Conservation (phyloP, 2,113 vertebrate species). For the Prinia subflava region DNA sequence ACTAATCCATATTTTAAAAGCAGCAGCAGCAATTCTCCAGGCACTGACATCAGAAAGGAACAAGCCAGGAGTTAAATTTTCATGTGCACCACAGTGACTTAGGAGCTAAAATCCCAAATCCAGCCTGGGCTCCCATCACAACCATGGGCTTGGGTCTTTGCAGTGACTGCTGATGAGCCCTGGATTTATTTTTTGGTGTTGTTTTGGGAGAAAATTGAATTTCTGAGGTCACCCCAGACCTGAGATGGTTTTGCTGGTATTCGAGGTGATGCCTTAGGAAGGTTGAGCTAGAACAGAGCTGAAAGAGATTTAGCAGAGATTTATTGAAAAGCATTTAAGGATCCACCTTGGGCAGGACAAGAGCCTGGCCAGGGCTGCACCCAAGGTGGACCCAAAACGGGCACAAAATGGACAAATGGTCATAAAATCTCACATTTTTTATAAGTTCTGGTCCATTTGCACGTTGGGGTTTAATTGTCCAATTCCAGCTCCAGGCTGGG, state of each 20-base stretch:
- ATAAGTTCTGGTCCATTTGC: too few species aligned
- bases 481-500: too few species aligned
- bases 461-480: too few species aligned
- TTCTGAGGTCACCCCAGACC: neutral
- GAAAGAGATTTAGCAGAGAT: neutral
- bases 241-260: neutral
- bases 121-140: neutral
- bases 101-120: neutral
- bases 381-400: too few species aligned
- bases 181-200: neutral
- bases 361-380: too few species aligned
- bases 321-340: neutral
- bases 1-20: neutral
- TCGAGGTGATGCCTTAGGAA: neutral
- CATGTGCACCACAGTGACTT: neutral
- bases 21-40: neutral
- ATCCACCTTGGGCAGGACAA: neutral
- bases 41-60: neutral
- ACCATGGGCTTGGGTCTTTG: neutral
- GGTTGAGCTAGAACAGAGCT: neutral
- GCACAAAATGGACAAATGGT: too few species aligned
- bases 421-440: too few species aligned
- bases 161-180: neutral
- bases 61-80: constrained; percentile 21
- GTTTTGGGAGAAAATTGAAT: neutral